Conservation (phyloP, 2,888 invertebrate species). For the Ochropleura leucogaster region DNA sequence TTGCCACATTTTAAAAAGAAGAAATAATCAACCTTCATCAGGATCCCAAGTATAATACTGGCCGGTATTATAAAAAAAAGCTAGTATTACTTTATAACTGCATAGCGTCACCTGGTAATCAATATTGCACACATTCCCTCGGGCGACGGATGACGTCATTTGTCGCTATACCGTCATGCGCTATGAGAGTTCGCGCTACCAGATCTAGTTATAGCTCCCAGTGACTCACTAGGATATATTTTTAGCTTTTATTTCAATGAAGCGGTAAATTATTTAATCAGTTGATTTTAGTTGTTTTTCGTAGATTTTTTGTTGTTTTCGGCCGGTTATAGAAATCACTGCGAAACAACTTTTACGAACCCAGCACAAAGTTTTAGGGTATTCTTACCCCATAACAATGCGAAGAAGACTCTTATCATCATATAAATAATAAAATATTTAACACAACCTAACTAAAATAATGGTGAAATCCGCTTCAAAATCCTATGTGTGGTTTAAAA, state of each 20-base stretch:
- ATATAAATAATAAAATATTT: background rate
- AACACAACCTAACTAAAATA: background rate
- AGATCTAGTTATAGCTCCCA: slow-evolving; percentile 47
- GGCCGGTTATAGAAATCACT: background rate
- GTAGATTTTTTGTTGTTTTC: background rate
- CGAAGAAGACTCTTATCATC: no score
- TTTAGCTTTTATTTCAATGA: slow-evolving; percentile 47
- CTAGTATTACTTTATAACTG: slow-evolving; percentile 31
- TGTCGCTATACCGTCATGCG: slow-evolving; percentile 30
- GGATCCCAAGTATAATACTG: background rate
- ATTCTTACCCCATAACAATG: background rate
- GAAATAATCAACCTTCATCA: slow-evolving; percentile 17
- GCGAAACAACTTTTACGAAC: background rate
- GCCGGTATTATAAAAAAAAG: slow-evolving; percentile 1
- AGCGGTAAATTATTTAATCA: slow-evolving; percentile 25
- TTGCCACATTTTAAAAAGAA: no score
- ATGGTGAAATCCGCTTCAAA: background rate
- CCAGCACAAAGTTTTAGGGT: background rate
- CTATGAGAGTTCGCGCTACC: slow-evolving; percentile 21
- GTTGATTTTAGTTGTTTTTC: slow-evolving; percentile 5
- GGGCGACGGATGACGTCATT: slow-evolving; percentile 43
- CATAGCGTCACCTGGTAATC: slow-evolving; percentile 40
- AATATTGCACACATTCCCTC: slow-evolving; percentile 57
- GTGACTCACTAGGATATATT: slow-evolving; percentile 58
- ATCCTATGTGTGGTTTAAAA: background rate